phyloP scores from a whole-genome alignment of 2,888 invertebrate genomes.

The Agrochola macilenta region DNA sequence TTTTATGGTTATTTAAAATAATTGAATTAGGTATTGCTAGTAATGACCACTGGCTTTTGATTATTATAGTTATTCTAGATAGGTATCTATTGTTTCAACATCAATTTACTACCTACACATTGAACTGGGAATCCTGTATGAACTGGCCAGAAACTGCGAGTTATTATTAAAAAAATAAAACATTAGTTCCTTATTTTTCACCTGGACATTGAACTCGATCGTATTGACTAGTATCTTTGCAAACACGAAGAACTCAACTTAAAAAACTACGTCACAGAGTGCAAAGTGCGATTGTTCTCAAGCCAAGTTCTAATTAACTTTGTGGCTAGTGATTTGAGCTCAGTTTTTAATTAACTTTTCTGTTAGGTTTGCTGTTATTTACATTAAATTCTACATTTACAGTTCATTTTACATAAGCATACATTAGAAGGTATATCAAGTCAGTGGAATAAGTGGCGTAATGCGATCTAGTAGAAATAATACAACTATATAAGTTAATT shows the following conservation, averaged over 20 bases:
- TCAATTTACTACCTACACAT: neutral
- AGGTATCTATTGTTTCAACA: neutral
- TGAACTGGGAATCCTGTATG: neutral
- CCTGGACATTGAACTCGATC: too few species aligned
- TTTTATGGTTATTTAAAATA: neutral
- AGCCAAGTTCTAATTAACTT: neutral
- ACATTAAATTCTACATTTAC: neutral
- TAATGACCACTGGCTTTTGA: neutral
- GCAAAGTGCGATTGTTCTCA: constrained; percentile 6
- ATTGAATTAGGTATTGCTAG: neutral
- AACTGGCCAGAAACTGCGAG: neutral
- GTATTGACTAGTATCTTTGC: neutral
- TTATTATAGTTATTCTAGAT: neutral
- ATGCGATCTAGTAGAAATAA: too few species aligned
- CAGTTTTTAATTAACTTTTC: constrained; percentile 22
- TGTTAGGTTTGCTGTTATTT: constrained; percentile 3
- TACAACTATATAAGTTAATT: neutral
- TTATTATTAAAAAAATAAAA: neutral
- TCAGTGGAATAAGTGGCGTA: neutral
- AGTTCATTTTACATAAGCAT: neutral
- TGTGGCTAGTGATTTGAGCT: constrained; percentile 4
- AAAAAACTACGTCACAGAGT: constrained; percentile 2
- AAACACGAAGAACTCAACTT: too few species aligned
- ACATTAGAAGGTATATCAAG: neutral
- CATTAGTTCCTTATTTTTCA: neutral